Evolutionary conservation across 2,797 vertebrate genomes (phyloP).

Genomic region (Anguilla obscura): DNA sequence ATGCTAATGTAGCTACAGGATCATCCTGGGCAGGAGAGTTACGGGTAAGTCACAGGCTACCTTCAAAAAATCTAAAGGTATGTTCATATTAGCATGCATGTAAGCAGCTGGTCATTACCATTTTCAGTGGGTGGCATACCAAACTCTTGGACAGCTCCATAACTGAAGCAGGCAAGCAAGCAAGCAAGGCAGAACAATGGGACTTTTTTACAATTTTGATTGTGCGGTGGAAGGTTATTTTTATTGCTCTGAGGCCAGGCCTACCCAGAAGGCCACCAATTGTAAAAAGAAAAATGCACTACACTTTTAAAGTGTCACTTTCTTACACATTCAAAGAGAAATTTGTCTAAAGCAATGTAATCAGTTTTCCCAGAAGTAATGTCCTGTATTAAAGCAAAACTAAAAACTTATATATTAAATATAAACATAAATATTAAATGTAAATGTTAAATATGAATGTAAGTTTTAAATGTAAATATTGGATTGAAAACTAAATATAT

Average conservation of each 20-base stretch:
- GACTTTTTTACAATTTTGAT: background rate
- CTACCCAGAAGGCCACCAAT: background rate
- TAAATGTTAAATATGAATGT: too few species aligned
- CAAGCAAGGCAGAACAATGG: background rate
- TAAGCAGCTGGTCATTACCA: background rate
- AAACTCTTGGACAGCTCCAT: background rate
- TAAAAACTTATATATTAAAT: background rate
- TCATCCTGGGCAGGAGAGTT: background rate
- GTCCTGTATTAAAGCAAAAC: background rate
- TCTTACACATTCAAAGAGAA: background rate
- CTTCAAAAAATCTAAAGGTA: background rate
- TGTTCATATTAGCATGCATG: background rate
- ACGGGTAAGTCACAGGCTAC: background rate
- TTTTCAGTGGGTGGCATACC: background rate
- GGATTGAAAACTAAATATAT: too few species aligned
- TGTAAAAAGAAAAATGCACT: background rate
- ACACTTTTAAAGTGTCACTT: background rate
- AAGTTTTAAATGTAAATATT: too few species aligned
- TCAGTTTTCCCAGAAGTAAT: background rate
- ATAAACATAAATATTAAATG: too few species aligned
- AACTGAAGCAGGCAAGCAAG: background rate
- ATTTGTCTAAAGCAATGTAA: background rate
- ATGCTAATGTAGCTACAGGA: background rate
- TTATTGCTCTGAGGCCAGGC: background rate
- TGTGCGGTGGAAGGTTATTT: background rate